Base-by-base conservation (phyloP, 2,888 invertebrate species). In the Acrocyrtus sp. region DNA sequence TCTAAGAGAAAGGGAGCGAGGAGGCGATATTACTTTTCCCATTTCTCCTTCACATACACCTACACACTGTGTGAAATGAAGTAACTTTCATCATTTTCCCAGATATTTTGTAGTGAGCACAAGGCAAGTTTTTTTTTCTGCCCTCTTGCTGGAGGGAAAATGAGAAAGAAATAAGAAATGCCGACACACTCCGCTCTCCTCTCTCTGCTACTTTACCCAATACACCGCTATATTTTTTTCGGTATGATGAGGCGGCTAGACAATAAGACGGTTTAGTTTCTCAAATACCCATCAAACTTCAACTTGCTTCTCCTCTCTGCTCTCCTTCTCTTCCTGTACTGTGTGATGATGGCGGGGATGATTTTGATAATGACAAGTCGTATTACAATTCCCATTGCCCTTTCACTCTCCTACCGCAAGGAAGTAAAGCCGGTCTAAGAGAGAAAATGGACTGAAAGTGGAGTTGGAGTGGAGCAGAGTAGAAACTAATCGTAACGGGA, bases 281-380 rank as follows among this genome's bases (percentile, higher is more conserved):
- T 34, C 34, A 34, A 34, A 34, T 34, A 34, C 34, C 12, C 34
- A 34, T 34, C 34, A 45, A 45, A 45, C 51, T 27, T 15, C 26
- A 5, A 24, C 27, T 2, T 3, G 22, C 21, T 21, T 51, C 26
- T 27, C 27, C 34, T 34, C 34, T 34, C 34, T 34, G 6, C 34
- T 12, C 12, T 12, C 34, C 17, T 27, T 58, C 24, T 45, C 26
- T n/a, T 58, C 45, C n/a, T n/a, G n/a, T n/a, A n/a, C n/a, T n/a
- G n/a, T n/a, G n/a, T n/a, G n/a, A 26, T 45, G 43, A 58, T 34
- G 43, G n/a, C 47, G n/a, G 15, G 47, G 58, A 24, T 61, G 62
- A 50, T 50, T 62, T 62, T 65, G 65, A 65, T 41, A 45, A 65
- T 56, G 45, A 65, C 47, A 60, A 29, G 65, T 39, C 65, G 29